Base-by-base conservation (phyloP, 2,113 vertebrate genomes). In the Morphnarchus princeps region DNA sequence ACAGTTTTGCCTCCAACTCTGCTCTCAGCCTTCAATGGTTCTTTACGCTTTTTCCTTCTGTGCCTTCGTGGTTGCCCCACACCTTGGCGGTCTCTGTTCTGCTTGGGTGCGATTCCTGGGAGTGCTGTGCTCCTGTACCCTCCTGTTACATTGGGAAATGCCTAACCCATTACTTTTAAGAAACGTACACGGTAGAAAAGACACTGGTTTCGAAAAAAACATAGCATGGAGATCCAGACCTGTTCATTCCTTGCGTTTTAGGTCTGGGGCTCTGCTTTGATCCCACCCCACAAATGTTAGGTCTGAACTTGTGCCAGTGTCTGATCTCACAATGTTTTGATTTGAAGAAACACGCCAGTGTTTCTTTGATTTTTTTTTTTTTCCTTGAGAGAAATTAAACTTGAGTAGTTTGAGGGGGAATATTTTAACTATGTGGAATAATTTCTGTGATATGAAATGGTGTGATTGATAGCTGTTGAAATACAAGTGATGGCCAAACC, bases 301-400 rank as follows among this genome's bases (percentile, higher is more conserved):
- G 63, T 95, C 94, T 95, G 90, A 95, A 93, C 79, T 79, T 77
- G 40, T 96, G 95, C 85, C 90, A 93, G 85, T 65, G 79, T 88
- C 90, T 95, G 86, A 92, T 95, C 86, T 93, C 82, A 86, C 36
- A 62, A 19, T 28, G 70, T 91, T 95, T 94, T 79, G 66, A 90
- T 93, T 94, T 93, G 79, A 90, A 86, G 74, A 95, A 87, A 95
- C 22, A 57, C 1, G 9, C 25, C 7, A 49, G 29, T 29, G 32
- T 63, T 77, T 72, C 80, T 93, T 83, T 70, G 49, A 47, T 61
- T 38, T 8, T 12, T 59, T 45, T 47, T 63, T 83, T 18, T 62
- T 34, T 69, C 7, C 8, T 3, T 61, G 36, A 66, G 43, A 93
- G 66, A 95, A 93, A 92, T 87, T 79, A 70, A 95, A 65, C 49